Evolutionary conservation across 2,888 invertebrate genomes (phyloP).

Genomic region (Agrochola lychnidis): DNA sequence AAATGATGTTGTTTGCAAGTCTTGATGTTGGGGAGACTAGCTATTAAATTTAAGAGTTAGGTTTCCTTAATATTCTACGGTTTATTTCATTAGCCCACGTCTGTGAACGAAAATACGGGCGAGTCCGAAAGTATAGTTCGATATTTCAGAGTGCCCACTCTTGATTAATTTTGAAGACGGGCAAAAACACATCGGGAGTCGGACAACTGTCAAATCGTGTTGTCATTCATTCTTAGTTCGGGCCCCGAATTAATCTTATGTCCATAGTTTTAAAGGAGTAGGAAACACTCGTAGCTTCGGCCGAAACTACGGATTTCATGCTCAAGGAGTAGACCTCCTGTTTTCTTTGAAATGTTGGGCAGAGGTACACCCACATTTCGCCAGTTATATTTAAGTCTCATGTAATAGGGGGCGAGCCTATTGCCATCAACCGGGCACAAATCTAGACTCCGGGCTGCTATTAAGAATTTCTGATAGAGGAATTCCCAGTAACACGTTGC

Average conservation of each 20-base stretch:
- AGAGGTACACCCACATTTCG: neutral
- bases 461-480: neutral
- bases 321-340: no score
- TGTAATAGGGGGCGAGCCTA: neutral
- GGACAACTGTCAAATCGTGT: no score
- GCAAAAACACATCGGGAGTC: no score
- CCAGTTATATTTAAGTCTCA: neutral
- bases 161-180: no score
- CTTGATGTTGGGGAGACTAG: neutral
- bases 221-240: no score
- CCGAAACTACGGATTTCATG: no score
- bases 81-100: neutral
- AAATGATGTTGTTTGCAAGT: slow-evolving; percentile 22
- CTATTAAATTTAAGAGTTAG: neutral
- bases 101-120: no score
- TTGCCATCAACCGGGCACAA: neutral
- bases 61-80: neutral
- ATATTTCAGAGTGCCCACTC: no score
- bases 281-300: no score
- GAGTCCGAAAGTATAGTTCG: no score
- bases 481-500: neutral
- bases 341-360: neutral
- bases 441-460: neutral
- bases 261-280: no score
- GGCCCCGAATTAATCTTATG: no score